These are phyloP conservation scores for Trematocara caparti DNA, from an alignment of 2,797 vertebrate species.

Conservation along the genomic window DNA sequence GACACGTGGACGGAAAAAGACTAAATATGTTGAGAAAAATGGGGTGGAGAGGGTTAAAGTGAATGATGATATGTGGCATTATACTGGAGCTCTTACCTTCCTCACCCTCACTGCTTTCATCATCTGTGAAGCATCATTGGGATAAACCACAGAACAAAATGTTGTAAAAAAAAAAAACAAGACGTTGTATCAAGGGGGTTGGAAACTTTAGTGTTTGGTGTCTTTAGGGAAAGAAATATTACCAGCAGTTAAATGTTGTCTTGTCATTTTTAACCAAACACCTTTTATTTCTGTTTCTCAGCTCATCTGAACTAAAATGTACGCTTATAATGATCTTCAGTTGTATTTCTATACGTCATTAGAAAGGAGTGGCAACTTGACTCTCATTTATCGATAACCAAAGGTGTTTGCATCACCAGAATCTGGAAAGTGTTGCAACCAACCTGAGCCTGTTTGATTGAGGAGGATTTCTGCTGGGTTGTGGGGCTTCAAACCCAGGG, in stretches of 20 bases:
- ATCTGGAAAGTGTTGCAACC: not conserved
- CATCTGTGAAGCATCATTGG: constrained; percentile 74
- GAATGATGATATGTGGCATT: constrained; percentile 12
- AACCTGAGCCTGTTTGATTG: constrained; percentile 88
- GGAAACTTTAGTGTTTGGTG: not conserved
- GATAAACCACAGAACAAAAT: constrained; percentile 54
- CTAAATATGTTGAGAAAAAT: not conserved
- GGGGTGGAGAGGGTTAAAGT: not conserved
- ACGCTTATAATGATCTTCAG: not conserved
- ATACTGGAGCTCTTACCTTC: constrained; percentile 83
- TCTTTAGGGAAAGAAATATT: not conserved
- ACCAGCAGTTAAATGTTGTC: not conserved
- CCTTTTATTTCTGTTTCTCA: not conserved
- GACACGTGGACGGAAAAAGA: not conserved
- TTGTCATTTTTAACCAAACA: not conserved
- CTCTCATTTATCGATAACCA: not conserved
- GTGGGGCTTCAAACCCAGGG: constrained; percentile 93
- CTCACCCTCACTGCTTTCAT: constrained; percentile 77
- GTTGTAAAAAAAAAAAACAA: not conserved
- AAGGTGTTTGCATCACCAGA: not conserved
- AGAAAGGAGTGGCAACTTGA: not conserved
- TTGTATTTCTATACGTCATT: not conserved
- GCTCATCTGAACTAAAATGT: not conserved
- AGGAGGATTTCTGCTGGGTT: constrained; percentile 91
- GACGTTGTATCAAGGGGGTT: not conserved